A percentile compares a stretch with the other conserved stretches of the same genome.
phyloP scores from a whole-genome alignment of 2,113 vertebrate species.

The Ptilonorhynchus violaceus region DNA sequence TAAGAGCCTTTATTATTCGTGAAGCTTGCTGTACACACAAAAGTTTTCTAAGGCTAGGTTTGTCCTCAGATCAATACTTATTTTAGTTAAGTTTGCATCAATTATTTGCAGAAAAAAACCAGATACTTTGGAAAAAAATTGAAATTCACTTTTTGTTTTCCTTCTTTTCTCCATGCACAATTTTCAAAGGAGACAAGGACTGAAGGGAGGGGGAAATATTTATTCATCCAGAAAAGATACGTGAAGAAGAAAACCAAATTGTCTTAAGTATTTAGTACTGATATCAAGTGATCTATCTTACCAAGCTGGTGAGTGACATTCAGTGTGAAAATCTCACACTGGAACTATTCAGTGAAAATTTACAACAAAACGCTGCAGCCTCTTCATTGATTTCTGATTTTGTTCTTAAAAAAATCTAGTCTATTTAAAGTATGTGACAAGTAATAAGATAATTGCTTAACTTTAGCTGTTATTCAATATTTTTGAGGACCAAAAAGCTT shows the following conservation, averaged over 20 bases:
- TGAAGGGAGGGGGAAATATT: rapidly evolving
- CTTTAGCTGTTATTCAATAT: not conserved
- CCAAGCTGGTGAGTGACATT: not conserved
- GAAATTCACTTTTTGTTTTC: not conserved
- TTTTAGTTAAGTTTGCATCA: not conserved
- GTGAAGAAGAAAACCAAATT: not conserved
- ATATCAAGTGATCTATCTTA: not conserved
- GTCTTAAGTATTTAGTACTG: not conserved
- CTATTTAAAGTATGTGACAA: not conserved
- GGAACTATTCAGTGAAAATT: not conserved
- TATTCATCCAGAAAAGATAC: not conserved
- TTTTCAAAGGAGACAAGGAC: not conserved
- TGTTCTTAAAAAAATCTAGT: not conserved
- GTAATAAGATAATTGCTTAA: not conserved
- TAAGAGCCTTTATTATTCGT: not conserved
- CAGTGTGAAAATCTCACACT: not conserved
- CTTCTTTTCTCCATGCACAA: rapidly evolving
- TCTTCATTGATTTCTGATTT: not conserved
- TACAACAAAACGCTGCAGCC: not conserved
- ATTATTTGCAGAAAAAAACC: not conserved
- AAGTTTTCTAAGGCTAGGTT: not conserved
- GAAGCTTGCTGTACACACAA: not conserved
- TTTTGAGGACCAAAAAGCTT: not conserved
- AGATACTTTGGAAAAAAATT: not conserved
- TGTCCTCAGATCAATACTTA: not conserved